Evolutionary conservation across 2,113 vertebrate genomes (phyloP).

Genomic region (Pagrus major): DNA sequence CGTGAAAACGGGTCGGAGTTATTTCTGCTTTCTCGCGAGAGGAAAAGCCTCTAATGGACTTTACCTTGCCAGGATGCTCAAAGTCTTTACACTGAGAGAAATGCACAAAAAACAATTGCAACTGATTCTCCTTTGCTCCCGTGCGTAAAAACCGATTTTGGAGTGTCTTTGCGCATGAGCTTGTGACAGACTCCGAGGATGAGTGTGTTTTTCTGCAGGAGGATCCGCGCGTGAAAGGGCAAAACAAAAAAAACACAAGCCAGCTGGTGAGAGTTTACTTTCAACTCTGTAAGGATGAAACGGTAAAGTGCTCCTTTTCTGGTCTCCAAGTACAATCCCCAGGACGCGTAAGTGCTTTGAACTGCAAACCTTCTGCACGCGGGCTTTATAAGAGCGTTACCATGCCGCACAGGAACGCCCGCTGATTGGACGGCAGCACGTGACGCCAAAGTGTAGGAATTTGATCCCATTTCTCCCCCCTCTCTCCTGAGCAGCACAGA

Average conservation of each 20-base stretch:
- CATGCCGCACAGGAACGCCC: constrained; percentile 59
- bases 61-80: constrained; percentile 22
- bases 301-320: constrained; percentile 61
- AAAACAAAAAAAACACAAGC: constrained; percentile 25
- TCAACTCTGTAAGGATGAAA: constrained; percentile 52
- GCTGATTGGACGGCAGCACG: constrained; percentile 58
- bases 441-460: constrained; percentile 78
- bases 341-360: constrained; percentile 77
- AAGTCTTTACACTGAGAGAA: constrained; percentile 20
- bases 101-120: neutral
- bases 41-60: constrained; percentile 33
- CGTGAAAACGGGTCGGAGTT: constrained; percentile 50
- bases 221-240: constrained; percentile 37
- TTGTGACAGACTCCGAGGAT: constrained; percentile 19
- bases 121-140: constrained; percentile 16
- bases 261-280: constrained; percentile 32
- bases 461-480: constrained; percentile 56
- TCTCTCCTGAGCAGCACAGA: constrained; percentile 30
- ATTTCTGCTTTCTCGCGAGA: constrained; percentile 5
- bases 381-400: constrained; percentile 69
- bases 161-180: constrained; percentile 55
- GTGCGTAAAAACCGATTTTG: constrained; percentile 58
- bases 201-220: constrained; percentile 26
- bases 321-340: constrained; percentile 76
- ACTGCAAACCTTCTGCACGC: constrained; percentile 50